Evolutionary conservation across 2,113 vertebrate species (phyloP).

Genomic region (Oxyruncus cristatus): DNA sequence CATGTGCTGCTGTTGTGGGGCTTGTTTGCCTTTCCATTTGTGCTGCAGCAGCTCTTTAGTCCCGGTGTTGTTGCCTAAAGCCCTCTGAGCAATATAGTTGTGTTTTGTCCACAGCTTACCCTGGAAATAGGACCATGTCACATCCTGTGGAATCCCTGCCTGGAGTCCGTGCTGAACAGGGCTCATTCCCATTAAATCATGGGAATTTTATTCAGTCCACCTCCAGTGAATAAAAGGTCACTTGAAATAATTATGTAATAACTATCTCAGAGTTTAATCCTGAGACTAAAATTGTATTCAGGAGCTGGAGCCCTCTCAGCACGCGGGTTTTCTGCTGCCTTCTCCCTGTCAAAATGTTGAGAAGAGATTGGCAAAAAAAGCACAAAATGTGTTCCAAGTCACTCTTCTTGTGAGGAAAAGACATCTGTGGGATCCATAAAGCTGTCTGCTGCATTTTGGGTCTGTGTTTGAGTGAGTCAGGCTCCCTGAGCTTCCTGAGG

Average conservation of each 20-base stretch:
- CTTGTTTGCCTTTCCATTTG: background rate
- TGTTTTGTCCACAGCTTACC: background rate
- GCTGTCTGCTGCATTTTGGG: background rate
- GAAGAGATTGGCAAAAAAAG: background rate
- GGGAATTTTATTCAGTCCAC: background rate
- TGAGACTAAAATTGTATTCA: background rate
- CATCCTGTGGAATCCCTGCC: background rate
- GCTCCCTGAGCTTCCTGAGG: background rate
- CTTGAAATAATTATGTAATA: background rate
- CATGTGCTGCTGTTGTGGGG: background rate
- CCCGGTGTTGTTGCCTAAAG: background rate
- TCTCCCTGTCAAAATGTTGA: background rate
- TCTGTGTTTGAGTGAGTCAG: background rate
- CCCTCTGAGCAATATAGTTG: background rate
- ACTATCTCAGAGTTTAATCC: background rate
- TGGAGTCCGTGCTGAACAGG: rapidly evolving
- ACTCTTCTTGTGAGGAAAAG: background rate
- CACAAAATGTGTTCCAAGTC: background rate
- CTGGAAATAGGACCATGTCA: background rate
- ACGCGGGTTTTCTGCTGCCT: background rate
- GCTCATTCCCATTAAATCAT: background rate
- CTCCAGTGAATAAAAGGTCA: background rate
- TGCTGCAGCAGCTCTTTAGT: background rate
- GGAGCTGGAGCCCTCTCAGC: background rate
- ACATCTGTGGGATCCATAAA: background rate